Evolutionary conservation across 2,888 invertebrate genomes (phyloP).

Genomic region (Rhagium mordax): DNA sequence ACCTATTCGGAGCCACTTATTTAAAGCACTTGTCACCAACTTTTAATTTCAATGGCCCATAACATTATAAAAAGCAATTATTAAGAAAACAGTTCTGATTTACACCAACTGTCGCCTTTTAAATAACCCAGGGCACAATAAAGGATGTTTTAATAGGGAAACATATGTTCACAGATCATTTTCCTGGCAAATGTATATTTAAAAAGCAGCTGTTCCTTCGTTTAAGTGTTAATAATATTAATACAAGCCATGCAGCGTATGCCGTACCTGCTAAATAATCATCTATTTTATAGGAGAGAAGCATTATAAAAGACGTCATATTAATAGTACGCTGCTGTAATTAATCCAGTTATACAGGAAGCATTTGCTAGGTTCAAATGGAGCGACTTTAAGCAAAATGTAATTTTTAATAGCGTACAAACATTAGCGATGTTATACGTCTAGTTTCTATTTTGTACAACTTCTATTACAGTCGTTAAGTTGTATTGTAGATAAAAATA

Average conservation of each 20-base stretch:
- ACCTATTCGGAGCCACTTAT: too few relatives aligned
- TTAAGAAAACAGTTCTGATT: too few relatives aligned
- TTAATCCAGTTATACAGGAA: slow-evolving; percentile 21
- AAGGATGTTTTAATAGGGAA: too few relatives aligned
- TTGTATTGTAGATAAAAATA: not conserved
- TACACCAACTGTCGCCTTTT: too few relatives aligned
- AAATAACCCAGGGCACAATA: too few relatives aligned
- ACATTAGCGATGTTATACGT: not conserved
- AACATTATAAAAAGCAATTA: too few relatives aligned
- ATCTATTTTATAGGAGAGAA: not conserved
- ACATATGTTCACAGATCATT: not conserved
- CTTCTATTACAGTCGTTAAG: not conserved
- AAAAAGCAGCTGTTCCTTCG: not conserved
- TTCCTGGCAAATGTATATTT: not conserved
- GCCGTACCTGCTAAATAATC: not conserved
- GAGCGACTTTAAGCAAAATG: not conserved
- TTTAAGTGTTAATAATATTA: not conserved
- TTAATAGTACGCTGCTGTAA: not conserved
- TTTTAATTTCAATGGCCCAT: too few relatives aligned
- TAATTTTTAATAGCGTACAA: not conserved
- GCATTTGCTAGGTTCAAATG: not conserved
- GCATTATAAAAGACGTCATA: slow-evolving; percentile 2
- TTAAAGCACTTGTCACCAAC: too few relatives aligned
- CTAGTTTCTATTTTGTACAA: not conserved
- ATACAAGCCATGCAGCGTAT: not conserved